These are phyloP conservation scores for Globia sparganii DNA, from an alignment of 2,888 invertebrate genomes.

Conservation along the genomic window DNA sequence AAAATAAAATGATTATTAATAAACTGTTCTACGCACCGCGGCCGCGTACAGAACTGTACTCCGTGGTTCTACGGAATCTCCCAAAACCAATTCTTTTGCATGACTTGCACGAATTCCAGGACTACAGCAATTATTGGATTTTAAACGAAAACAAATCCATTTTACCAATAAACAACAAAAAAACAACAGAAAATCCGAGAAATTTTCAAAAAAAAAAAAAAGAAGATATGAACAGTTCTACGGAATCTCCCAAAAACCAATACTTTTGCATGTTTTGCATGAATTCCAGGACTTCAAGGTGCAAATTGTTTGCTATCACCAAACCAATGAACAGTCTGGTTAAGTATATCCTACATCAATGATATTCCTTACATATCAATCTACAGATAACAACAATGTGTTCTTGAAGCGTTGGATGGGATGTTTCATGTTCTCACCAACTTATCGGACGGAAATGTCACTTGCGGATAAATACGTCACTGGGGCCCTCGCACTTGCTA, in stretches of 20 bases:
- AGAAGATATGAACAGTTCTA: neutral
- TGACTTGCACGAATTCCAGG: too few species aligned
- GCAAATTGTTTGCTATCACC: neutral
- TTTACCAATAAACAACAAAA: too few species aligned
- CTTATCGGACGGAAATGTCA: slow-evolving; percentile 87
- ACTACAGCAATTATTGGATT: too few species aligned
- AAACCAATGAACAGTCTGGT: neutral
- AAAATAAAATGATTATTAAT: too few species aligned
- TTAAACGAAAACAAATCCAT: too few species aligned
- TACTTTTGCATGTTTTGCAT: neutral
- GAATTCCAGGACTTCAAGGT: neutral
- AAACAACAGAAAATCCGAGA: too few species aligned
- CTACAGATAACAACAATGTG: slow-evolving; percentile 22
- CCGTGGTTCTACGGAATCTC: too few species aligned
- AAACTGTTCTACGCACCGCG: too few species aligned
- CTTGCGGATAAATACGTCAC: slow-evolving; percentile 79
- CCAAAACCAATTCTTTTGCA: too few species aligned
- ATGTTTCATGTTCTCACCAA: slow-evolving; percentile 60
- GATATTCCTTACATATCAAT: slow-evolving; percentile 1
- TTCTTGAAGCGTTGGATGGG: slow-evolving; percentile 32
- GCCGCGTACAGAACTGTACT: too few species aligned
- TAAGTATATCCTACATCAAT: neutral
- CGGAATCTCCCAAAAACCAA: neutral
- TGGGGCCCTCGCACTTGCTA: slow-evolving; percentile 75
- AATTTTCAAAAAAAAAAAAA: neutral